These are phyloP conservation scores for Mamestra brassicae DNA, from an alignment of 2,888 invertebrate species.

Conservation along the genomic window DNA sequence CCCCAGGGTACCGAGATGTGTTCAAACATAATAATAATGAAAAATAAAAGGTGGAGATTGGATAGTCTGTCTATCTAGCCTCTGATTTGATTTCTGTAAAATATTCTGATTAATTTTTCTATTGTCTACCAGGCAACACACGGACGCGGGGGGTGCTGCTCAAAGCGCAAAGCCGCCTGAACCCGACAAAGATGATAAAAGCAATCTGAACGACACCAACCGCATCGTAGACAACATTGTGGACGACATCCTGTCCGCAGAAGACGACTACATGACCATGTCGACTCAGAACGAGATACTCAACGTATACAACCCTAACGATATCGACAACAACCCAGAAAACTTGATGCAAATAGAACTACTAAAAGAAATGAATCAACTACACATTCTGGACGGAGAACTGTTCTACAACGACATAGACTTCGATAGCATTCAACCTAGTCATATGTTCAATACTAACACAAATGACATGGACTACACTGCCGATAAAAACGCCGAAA, in stretches of 20 bases:
- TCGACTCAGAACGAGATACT: constrained; percentile 78
- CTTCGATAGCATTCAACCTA: constrained; percentile 84
- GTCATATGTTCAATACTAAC: constrained; percentile 81
- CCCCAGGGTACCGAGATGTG: not conserved
- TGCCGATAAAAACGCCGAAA: constrained; percentile 77
- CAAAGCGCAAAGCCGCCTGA: constrained; percentile 55
- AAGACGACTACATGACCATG: constrained; percentile 86
- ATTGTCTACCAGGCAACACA: constrained; percentile 72
- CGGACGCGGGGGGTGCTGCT: constrained; percentile 56
- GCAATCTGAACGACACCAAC: constrained; percentile 64
- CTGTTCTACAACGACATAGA: constrained; percentile 85
- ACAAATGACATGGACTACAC: constrained; percentile 78
- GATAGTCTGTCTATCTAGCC: not conserved
- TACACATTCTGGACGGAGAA: constrained; percentile 86
- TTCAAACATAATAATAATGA: too few relatives aligned
- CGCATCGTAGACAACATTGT: constrained; percentile 86
- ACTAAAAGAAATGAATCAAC: constrained; percentile 85
- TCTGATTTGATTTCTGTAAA: not conserved
- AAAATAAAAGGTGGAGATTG: not conserved
- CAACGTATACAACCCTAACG: constrained; percentile 72
- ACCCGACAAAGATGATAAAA: constrained; percentile 71
- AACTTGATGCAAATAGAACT: constrained; percentile 86
- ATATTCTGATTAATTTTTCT: not conserved
- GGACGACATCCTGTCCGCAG: constrained; percentile 86
- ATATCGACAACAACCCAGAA: constrained; percentile 73